Base-by-base conservation (phyloP, 2,113 vertebrate genomes). In the Silurus meridionalis region DNA sequence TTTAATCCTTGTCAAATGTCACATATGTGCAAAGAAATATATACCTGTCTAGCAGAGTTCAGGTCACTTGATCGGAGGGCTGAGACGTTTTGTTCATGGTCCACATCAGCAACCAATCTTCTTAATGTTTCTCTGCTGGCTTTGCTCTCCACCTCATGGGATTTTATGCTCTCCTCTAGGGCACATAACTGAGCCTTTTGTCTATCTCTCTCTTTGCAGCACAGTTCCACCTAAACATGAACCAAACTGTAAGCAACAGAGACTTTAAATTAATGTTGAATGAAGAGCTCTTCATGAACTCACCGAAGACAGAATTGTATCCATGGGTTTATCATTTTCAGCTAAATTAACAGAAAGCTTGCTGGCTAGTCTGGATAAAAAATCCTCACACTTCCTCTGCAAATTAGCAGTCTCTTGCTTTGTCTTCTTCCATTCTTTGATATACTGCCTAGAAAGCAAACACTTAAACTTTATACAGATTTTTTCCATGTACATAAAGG, bases 61-160 rank as follows among this genome's bases (percentile, higher is more conserved):
- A 94, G 88, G 10, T 96, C 95, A 83, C 93, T 91, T 0, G 25
- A 78, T 82, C 86, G 94, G 85, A 89, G 93, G 69, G 90, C 85
- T 14, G 93, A 90, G 63, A 92, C 95, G 79, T 90, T 92, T 91
- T 95, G 96, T 88, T 97, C 96, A 52, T 91, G 94, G 81, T 91
- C 91, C 85, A 95, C 91, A 91, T 98, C 97, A 2, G 95, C 94
- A 82, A 95, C 94, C 86, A 98, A 94, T 91, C 96, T 95, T 92
- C 94, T 89, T 83, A 97, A 95, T 0, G 95, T 97, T 91, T 96
- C 96, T 89, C 96, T 96, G 88, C 94, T 96, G 88, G 96, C 96
- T 93, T 96, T 97, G 87, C 96, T 95, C 83, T 98, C 97, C 91
- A 97, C 89, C 90, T 98, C 97, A 91, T 95, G 94, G 88, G 94